Evolutionary conservation across 2,888 invertebrate genomes (phyloP), one percentile per base, ranked within the genome.

Genomic region (Chymomyza amoena): DNA sequence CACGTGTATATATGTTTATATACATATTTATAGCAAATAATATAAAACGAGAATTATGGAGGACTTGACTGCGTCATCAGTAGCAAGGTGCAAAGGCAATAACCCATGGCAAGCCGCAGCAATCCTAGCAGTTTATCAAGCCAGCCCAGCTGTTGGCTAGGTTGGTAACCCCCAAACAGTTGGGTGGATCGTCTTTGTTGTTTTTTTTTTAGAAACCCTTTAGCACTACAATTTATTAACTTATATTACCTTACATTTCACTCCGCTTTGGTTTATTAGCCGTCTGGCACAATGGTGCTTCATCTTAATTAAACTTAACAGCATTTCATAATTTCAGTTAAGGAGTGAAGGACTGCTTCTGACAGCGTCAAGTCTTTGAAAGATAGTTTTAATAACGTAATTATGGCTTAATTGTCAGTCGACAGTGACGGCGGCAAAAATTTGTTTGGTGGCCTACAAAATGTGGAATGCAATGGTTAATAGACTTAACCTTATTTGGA

Each of bases 141-240:
- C 70, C 72, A 71, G 62, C 71, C 70, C 83, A 88, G 88, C 84
- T 83, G 83, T 80, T 86, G 28, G 63, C 68, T 57, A 28, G 28
- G 63, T 68, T 57, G 25, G 68, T 57, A 52, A 20, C 54, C 54
- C 20, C 16, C 56, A 20, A 60, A 56, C 66, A 56, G 50, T 51
- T 15, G n/a, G 15, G 6, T 54, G 16, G 5, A 18, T 15, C n/a
- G n/a, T 9, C 16, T 54, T 6, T 39, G 6, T 39, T 32, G 6
- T 6, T 6, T 4, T 32, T 32, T 32, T 32, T 32, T 32, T 32
- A 32, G 39, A 13, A 45, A 3, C 54, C 54, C 16, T 15, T 54
- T 54, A 10, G 15, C 72, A 70, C 64, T 72, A 69, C 67, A 71
- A 67, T 78, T 82, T 75, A 78, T 80, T 76, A 69, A 71, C 65